phyloP scores from a whole-genome alignment of 1,140 invertebrate species.

The Scaptodrosophila lebanonensis region DNA sequence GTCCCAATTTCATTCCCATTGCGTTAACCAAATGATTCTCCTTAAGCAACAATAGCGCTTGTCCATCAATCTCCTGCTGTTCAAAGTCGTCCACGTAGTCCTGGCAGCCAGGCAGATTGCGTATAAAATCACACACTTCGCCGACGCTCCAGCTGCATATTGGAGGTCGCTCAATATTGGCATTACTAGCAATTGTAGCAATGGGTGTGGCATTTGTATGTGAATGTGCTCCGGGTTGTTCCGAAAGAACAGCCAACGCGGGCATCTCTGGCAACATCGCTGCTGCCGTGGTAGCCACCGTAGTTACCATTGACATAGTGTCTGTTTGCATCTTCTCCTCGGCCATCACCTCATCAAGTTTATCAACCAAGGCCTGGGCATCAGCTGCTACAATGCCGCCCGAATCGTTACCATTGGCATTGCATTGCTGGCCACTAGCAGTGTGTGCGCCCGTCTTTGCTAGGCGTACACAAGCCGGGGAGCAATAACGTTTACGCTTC shows the following conservation, averaged over 20 bases:
- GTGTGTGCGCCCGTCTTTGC: constrained; percentile 36
- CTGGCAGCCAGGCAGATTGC: constrained; percentile 90
- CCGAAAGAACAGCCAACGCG: constrained; percentile 1
- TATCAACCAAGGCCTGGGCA: constrained; percentile 52
- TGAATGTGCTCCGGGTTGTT: constrained; percentile 2
- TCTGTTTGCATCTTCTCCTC: constrained; percentile 61
- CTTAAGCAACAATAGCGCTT: constrained; percentile 94
- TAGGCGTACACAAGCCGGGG: constrained; percentile 71
- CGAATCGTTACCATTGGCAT: constrained; percentile 23
- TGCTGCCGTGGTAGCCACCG: constrained; percentile 1
- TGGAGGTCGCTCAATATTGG: constrained; percentile 34
- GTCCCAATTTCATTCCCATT: constrained; percentile 96
- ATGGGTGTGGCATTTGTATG: neutral
- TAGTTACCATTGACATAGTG: neutral
- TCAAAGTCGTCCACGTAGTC: constrained; percentile 97
- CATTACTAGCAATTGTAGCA: neutral
- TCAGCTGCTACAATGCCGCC: constrained; percentile 40
- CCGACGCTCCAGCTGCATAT: constrained; percentile 79
- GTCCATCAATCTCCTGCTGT: constrained; percentile 96
- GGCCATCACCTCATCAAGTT: constrained; percentile 57
- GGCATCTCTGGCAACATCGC: neutral
- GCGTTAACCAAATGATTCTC: constrained; percentile 96
- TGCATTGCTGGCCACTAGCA: constrained; percentile 21
- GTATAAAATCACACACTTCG: constrained; percentile 91
- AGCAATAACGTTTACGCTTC: constrained; percentile 88